Evolutionary conservation across 2,113 vertebrate genomes (phyloP).

Genomic region (Myotis yumanensis): DNA sequence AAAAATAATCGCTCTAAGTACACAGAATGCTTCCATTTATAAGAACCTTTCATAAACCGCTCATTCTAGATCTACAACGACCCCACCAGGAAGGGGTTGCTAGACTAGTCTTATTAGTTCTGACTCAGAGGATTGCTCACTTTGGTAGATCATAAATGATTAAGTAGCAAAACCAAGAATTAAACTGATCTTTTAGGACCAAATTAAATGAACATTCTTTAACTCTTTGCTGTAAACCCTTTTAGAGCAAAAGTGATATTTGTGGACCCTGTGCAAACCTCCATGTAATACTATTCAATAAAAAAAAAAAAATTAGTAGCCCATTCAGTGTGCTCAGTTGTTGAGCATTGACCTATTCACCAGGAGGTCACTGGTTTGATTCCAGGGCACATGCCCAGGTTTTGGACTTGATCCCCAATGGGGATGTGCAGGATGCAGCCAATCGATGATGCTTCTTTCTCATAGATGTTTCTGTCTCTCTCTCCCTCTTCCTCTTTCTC

Average conservation of each 20-base stretch:
- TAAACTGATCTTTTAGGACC: neutral
- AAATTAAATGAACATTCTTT: neutral
- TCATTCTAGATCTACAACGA: neutral
- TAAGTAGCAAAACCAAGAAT: neutral
- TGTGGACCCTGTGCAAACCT: neutral
- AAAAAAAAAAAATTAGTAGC: neutral
- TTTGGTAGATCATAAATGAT: neutral
- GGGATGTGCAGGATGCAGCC: too few relatives aligned
- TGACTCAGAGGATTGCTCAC: neutral
- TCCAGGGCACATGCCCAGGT: too few relatives aligned
- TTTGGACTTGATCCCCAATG: too few relatives aligned
- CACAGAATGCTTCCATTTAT: neutral
- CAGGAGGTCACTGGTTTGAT: too few relatives aligned
- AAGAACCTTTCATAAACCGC: neutral
- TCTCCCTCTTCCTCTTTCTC: too few relatives aligned
- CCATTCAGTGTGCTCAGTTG: too few relatives aligned
- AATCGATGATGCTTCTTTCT: too few relatives aligned
- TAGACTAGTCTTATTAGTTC: neutral
- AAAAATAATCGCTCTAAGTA: neutral
- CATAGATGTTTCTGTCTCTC: too few relatives aligned
- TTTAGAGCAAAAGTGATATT: neutral
- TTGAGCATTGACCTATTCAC: too few relatives aligned
- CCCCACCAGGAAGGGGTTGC: accelerated
- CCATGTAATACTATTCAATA: neutral
- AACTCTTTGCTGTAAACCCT: neutral